phyloP scores from a whole-genome alignment of 2,797 vertebrate genomes.

The Labeo calbasu region DNA sequence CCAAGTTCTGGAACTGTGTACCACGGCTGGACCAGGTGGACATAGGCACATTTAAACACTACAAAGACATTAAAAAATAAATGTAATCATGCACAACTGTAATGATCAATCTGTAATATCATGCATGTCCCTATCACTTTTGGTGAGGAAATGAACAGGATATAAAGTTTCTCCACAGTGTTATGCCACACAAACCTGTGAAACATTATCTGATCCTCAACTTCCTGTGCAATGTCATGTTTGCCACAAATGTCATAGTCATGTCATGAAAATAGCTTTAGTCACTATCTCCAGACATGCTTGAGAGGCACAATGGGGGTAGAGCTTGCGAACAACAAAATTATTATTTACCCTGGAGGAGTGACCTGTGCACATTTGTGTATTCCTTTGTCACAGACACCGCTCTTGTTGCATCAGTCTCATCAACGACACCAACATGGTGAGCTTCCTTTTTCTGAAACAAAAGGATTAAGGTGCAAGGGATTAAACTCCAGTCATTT shows the following conservation, averaged over 20 bases:
- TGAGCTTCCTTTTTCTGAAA: slow-evolving; percentile 45
- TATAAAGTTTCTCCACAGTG: slow-evolving; percentile 14
- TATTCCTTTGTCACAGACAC: slow-evolving; percentile 56
- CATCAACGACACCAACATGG: slow-evolving; percentile 31
- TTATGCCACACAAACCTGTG: not conserved
- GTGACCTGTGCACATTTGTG: slow-evolving; percentile 72
- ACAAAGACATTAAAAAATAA: slow-evolving; percentile 49
- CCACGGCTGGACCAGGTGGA: slow-evolving; percentile 76
- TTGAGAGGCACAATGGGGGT: not conserved
- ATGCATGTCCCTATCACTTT: not conserved
- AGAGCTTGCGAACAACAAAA: not conserved
- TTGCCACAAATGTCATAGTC: not conserved
- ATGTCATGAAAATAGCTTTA: not conserved
- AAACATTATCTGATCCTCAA: not conserved
- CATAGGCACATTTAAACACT: slow-evolving; percentile 81
- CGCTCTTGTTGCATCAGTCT: slow-evolving; percentile 36
- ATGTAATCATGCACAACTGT: slow-evolving; percentile 8
- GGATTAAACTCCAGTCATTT: slow-evolving; percentile 22
- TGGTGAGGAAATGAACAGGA: not conserved
- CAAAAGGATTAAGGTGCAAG: slow-evolving; percentile 25
- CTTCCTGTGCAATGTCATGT: not conserved
- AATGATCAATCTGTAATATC: not conserved
- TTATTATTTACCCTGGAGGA: slow-evolving; percentile 71
- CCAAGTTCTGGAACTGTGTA: slow-evolving; percentile 69
- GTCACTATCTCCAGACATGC: not conserved